phyloP scores from a whole-genome alignment of 2,113 vertebrate species.

The Tragulus kanchil region DNA sequence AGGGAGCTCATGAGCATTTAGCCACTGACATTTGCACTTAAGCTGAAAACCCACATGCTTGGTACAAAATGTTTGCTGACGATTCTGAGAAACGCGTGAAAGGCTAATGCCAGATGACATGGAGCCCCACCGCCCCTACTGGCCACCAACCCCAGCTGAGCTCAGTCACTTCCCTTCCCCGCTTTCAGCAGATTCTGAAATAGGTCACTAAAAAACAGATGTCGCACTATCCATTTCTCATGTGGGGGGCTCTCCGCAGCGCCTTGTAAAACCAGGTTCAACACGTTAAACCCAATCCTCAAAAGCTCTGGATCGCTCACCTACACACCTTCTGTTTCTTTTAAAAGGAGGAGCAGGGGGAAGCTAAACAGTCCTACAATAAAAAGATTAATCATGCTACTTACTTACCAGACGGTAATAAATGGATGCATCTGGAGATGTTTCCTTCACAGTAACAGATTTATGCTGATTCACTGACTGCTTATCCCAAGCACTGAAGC shows the following conservation, averaged over 20 bases:
- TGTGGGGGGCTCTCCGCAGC: accelerated
- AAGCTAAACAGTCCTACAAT: accelerated
- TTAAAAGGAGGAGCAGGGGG: neutral
- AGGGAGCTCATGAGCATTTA: neutral
- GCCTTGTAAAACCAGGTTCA: no score
- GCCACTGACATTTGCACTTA: neutral
- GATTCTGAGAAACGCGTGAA: accelerated
- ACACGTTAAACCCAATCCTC: neutral
- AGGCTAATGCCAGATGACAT: accelerated
- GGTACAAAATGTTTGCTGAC: accelerated
- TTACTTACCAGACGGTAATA: neutral
- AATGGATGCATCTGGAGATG: no score
- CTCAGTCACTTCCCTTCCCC: accelerated
- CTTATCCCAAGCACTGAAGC: accelerated
- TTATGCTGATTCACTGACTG: neutral
- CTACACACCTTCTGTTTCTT: neutral
- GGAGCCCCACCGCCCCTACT: accelerated
- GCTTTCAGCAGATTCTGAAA: accelerated
- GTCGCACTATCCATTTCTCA: accelerated
- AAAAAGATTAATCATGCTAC: accelerated
- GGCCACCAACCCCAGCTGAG: no score
- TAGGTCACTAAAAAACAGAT: no score
- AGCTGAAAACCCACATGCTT: neutral
- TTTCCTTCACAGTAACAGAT: accelerated
- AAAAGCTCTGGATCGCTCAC: accelerated